Conservation (phyloP, 2,888 invertebrate genomes). For the Ichneumon xanthorius region DNA sequence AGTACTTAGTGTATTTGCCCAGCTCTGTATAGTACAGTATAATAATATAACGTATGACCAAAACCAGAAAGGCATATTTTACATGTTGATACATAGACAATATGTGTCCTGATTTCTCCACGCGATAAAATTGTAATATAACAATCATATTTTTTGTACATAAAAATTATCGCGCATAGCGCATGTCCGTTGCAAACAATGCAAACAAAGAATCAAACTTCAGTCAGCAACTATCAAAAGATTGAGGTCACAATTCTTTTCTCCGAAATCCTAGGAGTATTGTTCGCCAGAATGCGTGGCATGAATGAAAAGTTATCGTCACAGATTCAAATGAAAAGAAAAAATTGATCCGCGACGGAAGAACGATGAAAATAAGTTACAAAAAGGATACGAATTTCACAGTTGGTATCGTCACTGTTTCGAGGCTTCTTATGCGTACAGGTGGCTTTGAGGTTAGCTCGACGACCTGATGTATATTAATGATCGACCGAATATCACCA, state of each 20-base stretch:
- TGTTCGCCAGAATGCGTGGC: not conserved
- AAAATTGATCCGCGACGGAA: slow-evolving; percentile 1
- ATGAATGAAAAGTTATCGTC: slow-evolving; percentile 4
- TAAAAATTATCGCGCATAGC: not conserved
- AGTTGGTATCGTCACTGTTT: slow-evolving; percentile 19
- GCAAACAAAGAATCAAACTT: not conserved
- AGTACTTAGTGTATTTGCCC: too few species aligned
- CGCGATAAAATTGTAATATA: not conserved
- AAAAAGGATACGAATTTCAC: slow-evolving; percentile 27
- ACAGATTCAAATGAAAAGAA: not conserved
- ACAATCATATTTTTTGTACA: not conserved
- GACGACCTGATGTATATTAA: not conserved
- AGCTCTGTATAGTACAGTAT: too few species aligned
- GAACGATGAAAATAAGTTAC: slow-evolving; percentile 39
- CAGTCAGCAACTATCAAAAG: not conserved
- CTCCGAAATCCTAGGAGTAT: not conserved
- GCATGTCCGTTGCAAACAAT: not conserved
- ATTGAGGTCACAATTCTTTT: not conserved
- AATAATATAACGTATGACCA: not conserved
- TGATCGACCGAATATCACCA: not conserved
- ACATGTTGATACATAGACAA: too few species aligned
- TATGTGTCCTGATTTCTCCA: too few species aligned
- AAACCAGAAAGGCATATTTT: too few species aligned
- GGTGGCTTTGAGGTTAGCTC: slow-evolving; percentile 37
- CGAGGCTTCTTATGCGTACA: not conserved